Percentiles rank a stretch among this genome's conserved stretches.
phyloP scores from a whole-genome alignment of 2,113 vertebrate genomes.

The Acanthochromis polyacanthus region DNA sequence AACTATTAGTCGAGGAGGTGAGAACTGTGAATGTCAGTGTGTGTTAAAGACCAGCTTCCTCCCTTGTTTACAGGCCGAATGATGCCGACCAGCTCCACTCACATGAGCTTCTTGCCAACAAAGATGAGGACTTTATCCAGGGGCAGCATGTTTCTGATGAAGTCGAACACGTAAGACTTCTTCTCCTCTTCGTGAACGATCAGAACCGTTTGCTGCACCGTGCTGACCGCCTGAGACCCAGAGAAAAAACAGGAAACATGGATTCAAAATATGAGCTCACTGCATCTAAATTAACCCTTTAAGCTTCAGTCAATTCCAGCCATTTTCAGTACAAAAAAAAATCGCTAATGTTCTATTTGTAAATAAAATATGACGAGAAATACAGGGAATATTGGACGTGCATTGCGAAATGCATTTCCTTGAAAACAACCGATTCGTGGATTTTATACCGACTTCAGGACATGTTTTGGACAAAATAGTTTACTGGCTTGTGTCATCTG shows the following conservation, averaged over 20 bases:
- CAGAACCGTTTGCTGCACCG: constrained; percentile 90
- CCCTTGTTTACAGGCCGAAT: not conserved
- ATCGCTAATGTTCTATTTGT: no score
- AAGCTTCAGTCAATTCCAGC: no score
- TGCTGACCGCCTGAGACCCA: constrained; percentile 89
- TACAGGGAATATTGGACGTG: no score
- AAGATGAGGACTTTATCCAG: constrained; percentile 95
- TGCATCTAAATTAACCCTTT: no score
- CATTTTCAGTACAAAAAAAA: no score
- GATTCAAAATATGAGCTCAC: accelerated
- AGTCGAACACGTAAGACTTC: constrained; percentile 86
- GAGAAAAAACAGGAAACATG: not conserved
- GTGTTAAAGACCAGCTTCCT: no score
- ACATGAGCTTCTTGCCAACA: constrained; percentile 93
- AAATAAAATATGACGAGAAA: no score
- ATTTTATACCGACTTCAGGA: no score
- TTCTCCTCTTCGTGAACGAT: constrained; percentile 93
- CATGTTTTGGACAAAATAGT: no score
- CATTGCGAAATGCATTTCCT: no score
- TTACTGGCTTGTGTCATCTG: no score
- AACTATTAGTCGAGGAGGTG: not conserved
- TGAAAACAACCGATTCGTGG: no score
- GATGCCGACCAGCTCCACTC: constrained; percentile 48
- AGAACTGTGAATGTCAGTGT: not conserved
- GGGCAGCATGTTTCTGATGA: constrained; percentile 90